Conservation (phyloP, 2,113 vertebrate genomes). For the Cavia porcellus region DNA sequence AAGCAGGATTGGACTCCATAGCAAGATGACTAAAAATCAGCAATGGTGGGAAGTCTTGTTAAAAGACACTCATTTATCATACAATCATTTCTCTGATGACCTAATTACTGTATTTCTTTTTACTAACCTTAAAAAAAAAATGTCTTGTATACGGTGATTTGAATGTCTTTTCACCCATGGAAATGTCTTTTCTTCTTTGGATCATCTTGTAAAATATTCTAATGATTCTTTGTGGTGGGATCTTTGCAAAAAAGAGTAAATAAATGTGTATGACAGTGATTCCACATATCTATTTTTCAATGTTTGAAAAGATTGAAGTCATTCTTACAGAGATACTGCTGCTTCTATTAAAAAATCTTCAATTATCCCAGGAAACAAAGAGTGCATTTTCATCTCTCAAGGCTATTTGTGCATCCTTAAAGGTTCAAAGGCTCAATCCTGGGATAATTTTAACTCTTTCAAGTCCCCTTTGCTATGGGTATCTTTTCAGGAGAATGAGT, state of each 20-base stretch:
- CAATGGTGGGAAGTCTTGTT: conserved; percentile 52
- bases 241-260: conserved; percentile 41
- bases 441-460: conserved; percentile 33
- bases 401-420: not conserved
- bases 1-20: too few species aligned
- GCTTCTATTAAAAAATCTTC: not conserved
- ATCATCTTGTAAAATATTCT: conserved; percentile 39
- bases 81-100: conserved; percentile 68
- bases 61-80: conserved; percentile 67
- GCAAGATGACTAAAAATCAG: too few species aligned
- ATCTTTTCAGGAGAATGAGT: not conserved
- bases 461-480: conserved; percentile 11
- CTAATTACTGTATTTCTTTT: conserved; percentile 74
- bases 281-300: conserved; percentile 37
- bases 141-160: conserved; percentile 59
- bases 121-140: conserved; percentile 39
- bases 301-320: conserved; percentile 14
- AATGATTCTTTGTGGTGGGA: conserved; percentile 5
- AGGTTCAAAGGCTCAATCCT: conserved; percentile 41
- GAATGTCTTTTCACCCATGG: not conserved
- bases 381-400: not conserved
- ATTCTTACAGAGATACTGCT: not conserved
- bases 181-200: conserved; percentile 38
- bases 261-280: not conserved
- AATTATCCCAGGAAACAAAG: conserved; percentile 44